phyloP scores from a whole-genome alignment of 2,113 vertebrate genomes.

The Cyprinodon tularosa region DNA sequence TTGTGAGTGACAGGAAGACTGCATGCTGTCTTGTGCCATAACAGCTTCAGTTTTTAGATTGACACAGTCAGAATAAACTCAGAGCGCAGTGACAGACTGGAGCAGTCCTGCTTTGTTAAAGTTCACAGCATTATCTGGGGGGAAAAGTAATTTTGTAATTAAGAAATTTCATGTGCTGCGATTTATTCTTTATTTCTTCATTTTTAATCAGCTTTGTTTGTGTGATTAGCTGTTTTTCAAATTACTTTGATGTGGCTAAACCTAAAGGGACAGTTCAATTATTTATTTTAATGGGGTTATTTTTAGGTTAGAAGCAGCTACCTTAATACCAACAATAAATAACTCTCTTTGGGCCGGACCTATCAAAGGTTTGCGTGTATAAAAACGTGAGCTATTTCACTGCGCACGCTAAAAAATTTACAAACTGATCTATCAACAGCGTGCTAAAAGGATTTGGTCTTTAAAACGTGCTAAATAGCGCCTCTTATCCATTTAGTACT shows the following conservation, averaged over 20 bases:
- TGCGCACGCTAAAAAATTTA: too few species aligned
- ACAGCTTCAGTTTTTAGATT: constrained; percentile 13
- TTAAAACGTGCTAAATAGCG: too few species aligned
- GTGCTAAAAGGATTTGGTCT: too few species aligned
- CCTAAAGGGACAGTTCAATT: neutral
- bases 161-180: constrained; percentile 16
- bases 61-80: constrained; percentile 26
- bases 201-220: neutral
- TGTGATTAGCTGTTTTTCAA: too few species aligned
- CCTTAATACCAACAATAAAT: too few species aligned
- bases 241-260: neutral
- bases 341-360: neutral
- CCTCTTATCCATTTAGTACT: too few species aligned
- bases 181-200: constrained; percentile 18
- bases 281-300: neutral
- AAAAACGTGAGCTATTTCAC: too few species aligned
- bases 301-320: neutral
- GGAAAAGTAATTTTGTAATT: constrained; percentile 11
- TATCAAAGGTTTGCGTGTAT: too few species aligned
- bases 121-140: constrained; percentile 21
- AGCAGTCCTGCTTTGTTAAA: constrained; percentile 15
- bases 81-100: neutral
- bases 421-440: too few species aligned
- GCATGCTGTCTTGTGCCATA: constrained; percentile 42
- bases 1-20: constrained; percentile 40